Evolutionary conservation across 2,888 invertebrate species (phyloP).

Genomic region (Actias luna): DNA sequence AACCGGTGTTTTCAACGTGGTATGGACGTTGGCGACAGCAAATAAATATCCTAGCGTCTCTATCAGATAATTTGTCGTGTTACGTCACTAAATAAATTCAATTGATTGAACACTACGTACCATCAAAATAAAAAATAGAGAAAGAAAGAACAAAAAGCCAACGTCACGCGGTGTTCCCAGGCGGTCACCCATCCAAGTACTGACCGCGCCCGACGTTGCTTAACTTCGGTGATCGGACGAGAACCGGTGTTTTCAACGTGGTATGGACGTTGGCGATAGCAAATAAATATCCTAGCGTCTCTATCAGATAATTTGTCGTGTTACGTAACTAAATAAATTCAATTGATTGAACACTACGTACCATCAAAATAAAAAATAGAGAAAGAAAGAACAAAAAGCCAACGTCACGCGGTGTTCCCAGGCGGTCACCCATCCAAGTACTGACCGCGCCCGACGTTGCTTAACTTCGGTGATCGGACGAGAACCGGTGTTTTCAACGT

Average conservation of each 20-base stretch:
- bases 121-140: neutral
- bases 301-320: too few species aligned
- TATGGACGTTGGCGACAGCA: too few species aligned
- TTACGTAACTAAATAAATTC: too few species aligned
- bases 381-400: constrained; percentile 23
- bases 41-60: too few species aligned
- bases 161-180: constrained; percentile 60
- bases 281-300: too few species aligned
- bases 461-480: constrained; percentile 74
- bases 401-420: constrained; percentile 59
- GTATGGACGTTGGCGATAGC: constrained; percentile 34
- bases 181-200: constrained; percentile 74
- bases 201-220: constrained; percentile 70
- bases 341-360: too few species aligned
- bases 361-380: too few species aligned
- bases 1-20: constrained; percentile 53
- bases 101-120: too few species aligned
- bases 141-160: constrained; percentile 26
- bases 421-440: constrained; percentile 73
- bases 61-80: too few species aligned
- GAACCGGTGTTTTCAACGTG: constrained; percentile 66
- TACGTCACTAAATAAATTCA: too few species aligned
- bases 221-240: constrained; percentile 74
- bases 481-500: constrained; percentile 66
- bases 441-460: constrained; percentile 70